Base-by-base conservation (phyloP, 1,140 invertebrate species). In the Nebria ingens region DNA sequence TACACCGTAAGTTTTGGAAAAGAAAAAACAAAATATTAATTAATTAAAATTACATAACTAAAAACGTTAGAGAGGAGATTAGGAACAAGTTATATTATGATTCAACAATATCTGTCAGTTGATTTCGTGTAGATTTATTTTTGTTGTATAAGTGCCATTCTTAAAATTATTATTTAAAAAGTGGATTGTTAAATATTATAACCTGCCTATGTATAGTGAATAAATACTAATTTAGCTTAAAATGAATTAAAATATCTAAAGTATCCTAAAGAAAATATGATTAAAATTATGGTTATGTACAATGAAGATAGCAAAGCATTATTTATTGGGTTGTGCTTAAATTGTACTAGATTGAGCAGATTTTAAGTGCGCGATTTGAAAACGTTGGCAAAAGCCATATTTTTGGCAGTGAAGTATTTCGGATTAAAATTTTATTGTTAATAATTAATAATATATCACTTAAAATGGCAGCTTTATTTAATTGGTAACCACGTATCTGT, bases 401-500 rank as follows among this genome's bases (percentile, higher is more conserved):
- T 45, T 45, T 45, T 45, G 40, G 40, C 40, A 45, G 40, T 45
- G 40, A 12, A 17, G 40, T 11, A 45, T 4, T 45, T 45, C 15
- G 40, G 17, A 11, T 45, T 45, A 17, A 17, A 45, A 45, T 12
- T 45, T 45, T 6, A 17, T 17, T 45, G 15, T 11, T 45, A 45
- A 12, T 17, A 45, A 9, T 6, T 45, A 11, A 17, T 45, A 17
- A n/a, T n/a, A n/a, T n/a, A n/a, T n/a, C n/a, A n/a, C n/a, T n/a
- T n/a, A n/a, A n/a, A n/a, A 45, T 12, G 40, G 40, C 40, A 45
- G 40, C 13, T 34, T 29, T 53, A 53, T 23, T 53, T 25, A 29
- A 25, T n/a, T 40, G 68, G 68, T 38, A 68, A 61, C 68, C 68
- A 70, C 21, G 68, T 56, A 21, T 70, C 65, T 23, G 58, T 60